Base-by-base conservation (phyloP, 2,797 vertebrate species). In the Phrynocephalus vlangalii region DNA sequence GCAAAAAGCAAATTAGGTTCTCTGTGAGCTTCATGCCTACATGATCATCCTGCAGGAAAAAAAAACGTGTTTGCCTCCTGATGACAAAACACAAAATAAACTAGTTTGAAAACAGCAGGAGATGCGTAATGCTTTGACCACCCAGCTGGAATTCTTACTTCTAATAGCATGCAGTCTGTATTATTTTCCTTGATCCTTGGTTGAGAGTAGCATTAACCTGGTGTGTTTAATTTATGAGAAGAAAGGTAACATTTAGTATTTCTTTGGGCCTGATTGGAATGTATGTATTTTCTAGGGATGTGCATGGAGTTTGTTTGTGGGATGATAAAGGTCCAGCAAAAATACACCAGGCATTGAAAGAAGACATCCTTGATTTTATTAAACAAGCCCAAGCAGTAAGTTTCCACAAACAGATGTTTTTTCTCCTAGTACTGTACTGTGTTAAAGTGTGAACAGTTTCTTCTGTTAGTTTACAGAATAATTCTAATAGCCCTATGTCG, bases 271-370 rank as follows among this genome's bases (percentile, higher is more conserved):
- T 95, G 70, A 95, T 38, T 66, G 44, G 13, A 73, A 80, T 85
- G 7, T 79, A 22, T 26, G 38, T 88, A 18, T 95, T 95, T 97
- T 87, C 78, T 94, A 99, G 99, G 96, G 99, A 99, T 89, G 99
- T 99, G 87, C 99, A 99, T 93, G 98, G 98, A 83, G 99, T 99
- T 86, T 99, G 99, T 94, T 97, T 99, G 81, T 99, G 99, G 99
- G 99, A 99, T 94, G 99, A 99, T 96, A 99, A 99, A 97, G 99
- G 99, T 91, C 98, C 99, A 81, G 98, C 98, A 85, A 99, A 99
- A 97, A 99, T 99, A 95, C 98, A 99, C 95, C 99, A 99, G 94
- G 99, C 99, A 93, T 97, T 99, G 93, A 99, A 99, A 97, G 99
- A 99, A 96, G 99, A 99, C 95, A 99, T 99, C 92, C 97, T 99